Evolutionary conservation across 2,113 vertebrate species (phyloP).

Genomic region (Siniperca chuatsi): DNA sequence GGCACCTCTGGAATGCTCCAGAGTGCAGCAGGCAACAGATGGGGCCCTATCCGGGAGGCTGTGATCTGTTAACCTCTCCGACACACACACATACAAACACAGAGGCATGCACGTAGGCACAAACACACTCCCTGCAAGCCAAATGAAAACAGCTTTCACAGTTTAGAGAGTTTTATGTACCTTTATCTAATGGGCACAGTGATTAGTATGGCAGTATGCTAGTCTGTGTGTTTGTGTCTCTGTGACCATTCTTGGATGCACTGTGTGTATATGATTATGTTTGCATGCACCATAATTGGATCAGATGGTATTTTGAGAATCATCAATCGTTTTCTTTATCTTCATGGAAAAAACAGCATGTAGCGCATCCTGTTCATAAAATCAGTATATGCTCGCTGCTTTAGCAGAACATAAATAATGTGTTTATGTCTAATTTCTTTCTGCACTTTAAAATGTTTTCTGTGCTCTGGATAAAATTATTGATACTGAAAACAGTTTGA

Average conservation of each 20-base stretch:
- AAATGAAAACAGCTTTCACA: slow-evolving; percentile 45
- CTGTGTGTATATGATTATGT: background rate
- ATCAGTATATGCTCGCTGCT: background rate
- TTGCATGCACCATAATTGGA: background rate
- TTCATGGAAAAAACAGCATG: background rate
- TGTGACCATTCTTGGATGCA: background rate
- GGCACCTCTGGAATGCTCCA: slow-evolving; percentile 45
- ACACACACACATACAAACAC: slow-evolving; percentile 6
- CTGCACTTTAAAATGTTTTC: background rate
- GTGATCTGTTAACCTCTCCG: slow-evolving; percentile 52
- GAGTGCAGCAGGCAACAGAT: slow-evolving; percentile 61
- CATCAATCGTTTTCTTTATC: background rate
- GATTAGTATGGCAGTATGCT: background rate
- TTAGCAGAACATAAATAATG: background rate
- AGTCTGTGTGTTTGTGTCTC: background rate
- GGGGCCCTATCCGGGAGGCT: slow-evolving; percentile 42
- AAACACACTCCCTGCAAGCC: background rate
- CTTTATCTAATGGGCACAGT: background rate
- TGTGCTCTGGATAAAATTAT: background rate
- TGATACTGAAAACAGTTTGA: background rate
- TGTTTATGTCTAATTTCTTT: background rate
- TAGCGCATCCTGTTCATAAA: background rate
- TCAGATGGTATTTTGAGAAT: background rate
- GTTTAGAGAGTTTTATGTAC: slow-evolving; percentile 31
- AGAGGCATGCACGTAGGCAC: background rate